A percentile compares a stretch with the other conserved stretches of the same genome.
These are phyloP conservation scores for Vipera latastei DNA, from an alignment of 2,797 vertebrate genomes.

Conservation along the genomic window DNA sequence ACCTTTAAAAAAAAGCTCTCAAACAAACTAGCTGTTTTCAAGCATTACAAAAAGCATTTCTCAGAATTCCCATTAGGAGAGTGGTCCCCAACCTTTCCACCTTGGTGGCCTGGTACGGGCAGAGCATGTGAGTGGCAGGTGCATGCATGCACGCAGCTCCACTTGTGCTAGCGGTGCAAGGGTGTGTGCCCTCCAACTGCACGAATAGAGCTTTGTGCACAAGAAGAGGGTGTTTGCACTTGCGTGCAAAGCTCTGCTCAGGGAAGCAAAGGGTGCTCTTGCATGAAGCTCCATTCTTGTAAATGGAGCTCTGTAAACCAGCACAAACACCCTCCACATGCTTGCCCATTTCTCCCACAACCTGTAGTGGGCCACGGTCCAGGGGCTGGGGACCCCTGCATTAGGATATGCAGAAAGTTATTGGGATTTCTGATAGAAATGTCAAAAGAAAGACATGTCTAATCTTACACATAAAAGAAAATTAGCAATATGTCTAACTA, in stretches of 20 bases:
- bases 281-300: neutral
- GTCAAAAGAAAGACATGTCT: conserved; percentile 37
- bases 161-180: no score
- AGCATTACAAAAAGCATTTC: conserved; percentile 41
- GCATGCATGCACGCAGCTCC: accelerated
- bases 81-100: neutral
- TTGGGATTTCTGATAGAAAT: conserved; percentile 50
- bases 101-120: neutral
- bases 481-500: conserved; percentile 51
- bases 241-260: neutral
- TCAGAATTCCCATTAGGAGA: conserved; percentile 37
- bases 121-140: neutral
- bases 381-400: neutral
- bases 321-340: neutral
- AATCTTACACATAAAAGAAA: conserved; percentile 43
- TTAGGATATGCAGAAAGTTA: conserved; percentile 39
- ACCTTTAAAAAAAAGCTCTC: conserved; percentile 22
- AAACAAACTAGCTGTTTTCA: conserved; percentile 48
- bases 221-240: neutral
- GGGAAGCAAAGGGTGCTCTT: accelerated
- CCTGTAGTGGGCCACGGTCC: neutral
- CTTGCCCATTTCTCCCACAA: neutral
- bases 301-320: neutral
- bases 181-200: accelerated
- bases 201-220: neutral